Percentiles rank a stretch among this genome's conserved stretches.
phyloP scores from a whole-genome alignment of 2,113 vertebrate genomes.

The Gopherus evgoodei region DNA sequence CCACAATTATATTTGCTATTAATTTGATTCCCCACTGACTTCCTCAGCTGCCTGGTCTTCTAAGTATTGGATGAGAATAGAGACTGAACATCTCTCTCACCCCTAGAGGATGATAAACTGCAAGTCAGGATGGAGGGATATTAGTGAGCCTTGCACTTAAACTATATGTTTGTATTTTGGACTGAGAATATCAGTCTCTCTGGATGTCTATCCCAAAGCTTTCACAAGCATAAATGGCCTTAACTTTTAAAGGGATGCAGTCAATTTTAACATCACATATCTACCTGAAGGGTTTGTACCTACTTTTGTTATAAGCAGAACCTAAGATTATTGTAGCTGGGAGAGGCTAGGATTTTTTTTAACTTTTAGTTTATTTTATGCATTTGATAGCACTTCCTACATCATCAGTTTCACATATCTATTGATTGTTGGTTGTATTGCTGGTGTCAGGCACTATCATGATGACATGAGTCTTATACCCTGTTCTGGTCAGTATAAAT shows the following conservation, averaged over 20 bases:
- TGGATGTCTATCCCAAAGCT: neutral
- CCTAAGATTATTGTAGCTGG: neutral
- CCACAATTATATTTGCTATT: neutral
- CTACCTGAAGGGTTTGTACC: neutral
- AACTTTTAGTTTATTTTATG: neutral
- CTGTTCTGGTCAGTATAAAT: neutral
- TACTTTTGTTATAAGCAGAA: neutral
- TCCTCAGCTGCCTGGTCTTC: neutral
- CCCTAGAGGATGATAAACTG: neutral
- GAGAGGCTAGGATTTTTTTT: neutral
- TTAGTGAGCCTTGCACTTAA: neutral
- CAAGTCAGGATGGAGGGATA: neutral
- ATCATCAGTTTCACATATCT: neutral
- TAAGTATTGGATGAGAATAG: neutral
- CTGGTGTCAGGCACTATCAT: neutral
- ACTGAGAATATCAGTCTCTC: neutral
- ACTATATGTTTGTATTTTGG: neutral
- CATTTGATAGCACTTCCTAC: neutral
- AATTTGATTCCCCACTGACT: neutral
- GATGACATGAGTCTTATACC: neutral
- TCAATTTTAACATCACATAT: neutral
- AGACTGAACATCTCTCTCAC: neutral
- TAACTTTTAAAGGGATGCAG: neutral
- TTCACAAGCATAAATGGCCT: neutral
- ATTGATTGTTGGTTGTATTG: rapidly evolving